Evolutionary conservation across 2,888 invertebrate species (phyloP), one percentile per base, ranked within the genome.

Genomic region (Gonocerus acuteangulatus): DNA sequence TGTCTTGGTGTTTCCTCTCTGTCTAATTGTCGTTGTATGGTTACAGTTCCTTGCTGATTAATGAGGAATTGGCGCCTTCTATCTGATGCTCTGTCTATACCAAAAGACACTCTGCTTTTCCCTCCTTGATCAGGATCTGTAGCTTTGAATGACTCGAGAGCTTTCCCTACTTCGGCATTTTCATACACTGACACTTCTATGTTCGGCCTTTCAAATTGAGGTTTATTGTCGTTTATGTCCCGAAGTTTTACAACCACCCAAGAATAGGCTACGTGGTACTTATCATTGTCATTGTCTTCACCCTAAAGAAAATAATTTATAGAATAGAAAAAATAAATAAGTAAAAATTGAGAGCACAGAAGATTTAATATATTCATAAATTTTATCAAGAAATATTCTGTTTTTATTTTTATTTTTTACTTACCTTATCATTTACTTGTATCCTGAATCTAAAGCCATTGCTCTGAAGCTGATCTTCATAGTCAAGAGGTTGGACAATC

Each of bases 151-250:
- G 89, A 90, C 74, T 95, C 94, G 69, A 97, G 77, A 67, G 85
- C 86, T 68, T 90, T 91, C 21, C 94, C 95, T 58, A 92, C 86
- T 72, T 87, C 86, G 1, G 93, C 91, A 74, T 95, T 93, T 76
- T 97, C 96, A 71, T 85, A 87, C 1, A 94, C 91, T 13, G 87
- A 86, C 2, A 89, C 89, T 77, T 92, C 94, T 69, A 95, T 93
- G 73, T 94, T 93, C 48, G 95, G 90, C 67, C 87, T 83, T 71
- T 95, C 93, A 73, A 93, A 95, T 71, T 89, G 88, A 3, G 96
- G 96, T 74, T 92, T 91, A 79, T 96, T 96, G 80, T 97, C 96
- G 78, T 97, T 97, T 69, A 91, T 91, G 74, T 97, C 97, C 64
- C 90, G 82, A 63, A 99, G 79, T 72, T 88, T 89, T 27, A 95